Evolutionary conservation across 2,888 invertebrate genomes (phyloP), one percentile per base, ranked within the genome.

Genomic region (Panorpa germanica): DNA sequence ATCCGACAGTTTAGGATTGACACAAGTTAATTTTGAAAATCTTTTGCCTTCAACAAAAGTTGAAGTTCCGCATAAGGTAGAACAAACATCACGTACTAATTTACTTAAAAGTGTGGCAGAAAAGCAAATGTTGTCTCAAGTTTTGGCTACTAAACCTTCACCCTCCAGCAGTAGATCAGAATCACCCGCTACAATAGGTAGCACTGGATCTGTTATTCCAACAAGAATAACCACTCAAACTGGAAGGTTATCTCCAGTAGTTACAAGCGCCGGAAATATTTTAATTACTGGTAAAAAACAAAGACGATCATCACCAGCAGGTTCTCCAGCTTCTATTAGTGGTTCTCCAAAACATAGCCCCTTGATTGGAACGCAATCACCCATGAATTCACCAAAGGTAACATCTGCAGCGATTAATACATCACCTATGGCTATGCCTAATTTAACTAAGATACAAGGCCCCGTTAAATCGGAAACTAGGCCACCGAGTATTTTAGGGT

Each of bases 1-100:
- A 21, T 48, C 44, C 35, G 59, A 59, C 23, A 46, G 50, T 4
- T 49, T 55, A 12, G 49, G 57, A 15, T 57, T 59, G 0, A 58
- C 58, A 4, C 60, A 60, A 48, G 59, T 61, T 1, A 61, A 61
- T 38, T 61, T 59, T 38, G 61, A 61, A 41, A 61, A 55, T 39
- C 44, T 61, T 16, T 40, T 61, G 24, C 61, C 61, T 2, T 60
- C 60, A 3, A 60, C 61, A 1, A 61, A 61, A 43, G 59, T 61
- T 0, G 61, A 61, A 40, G 55, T 59, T 3, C 46, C 54, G 2
- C 42, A 45, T 4, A 32, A n/a, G n/a, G n/a, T n/a, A n/a, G n/a
- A n/a, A n/a, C n/a, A n/a, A n/a, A n/a, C n/a, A n/a, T n/a, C n/a
- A n/a, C n/a, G n/a, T n/a, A n/a, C n/a, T n/a, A n/a, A n/a, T n/a